phyloP scores from a whole-genome alignment of 2,113 vertebrate species.

The Nannospalax galili region DNA sequence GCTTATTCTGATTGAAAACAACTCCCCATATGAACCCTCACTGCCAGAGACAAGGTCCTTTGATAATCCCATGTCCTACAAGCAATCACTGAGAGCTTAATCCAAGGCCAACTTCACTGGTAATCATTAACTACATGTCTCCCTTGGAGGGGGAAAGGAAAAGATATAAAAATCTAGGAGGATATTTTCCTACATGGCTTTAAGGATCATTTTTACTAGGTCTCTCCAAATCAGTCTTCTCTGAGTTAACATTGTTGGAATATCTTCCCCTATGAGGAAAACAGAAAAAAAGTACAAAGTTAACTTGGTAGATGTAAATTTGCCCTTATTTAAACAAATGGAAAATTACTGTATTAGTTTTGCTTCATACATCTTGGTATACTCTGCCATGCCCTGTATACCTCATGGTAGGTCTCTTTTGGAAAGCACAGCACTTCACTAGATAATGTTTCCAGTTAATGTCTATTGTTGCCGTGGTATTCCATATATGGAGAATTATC shows the following conservation, averaged over 20 bases:
- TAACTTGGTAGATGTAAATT: not conserved
- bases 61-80: not conserved
- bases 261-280: not conserved
- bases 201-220: not conserved
- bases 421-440: not conserved
- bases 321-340: slow-evolving; percentile 4
- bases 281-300: not conserved
- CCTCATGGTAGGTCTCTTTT: not conserved
- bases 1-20: slow-evolving; percentile 25
- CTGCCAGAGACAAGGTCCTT: not conserved
- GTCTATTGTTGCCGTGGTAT: not conserved
- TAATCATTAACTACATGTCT: not conserved
- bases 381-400: not conserved
- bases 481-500: not conserved
- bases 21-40: not conserved
- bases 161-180: not conserved
- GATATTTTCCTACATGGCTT: not conserved
- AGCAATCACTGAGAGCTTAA: not conserved
- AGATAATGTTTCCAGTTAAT: not conserved
- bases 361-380: not conserved
- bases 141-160: not conserved
- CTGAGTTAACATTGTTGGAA: not conserved
- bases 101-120: not conserved
- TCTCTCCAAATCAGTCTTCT: not conserved
- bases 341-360: not conserved